A percentile compares a stretch with the other conserved stretches of the same genome.
These are phyloP conservation scores for Teleogryllus oceanicus DNA, from an alignment of 2,888 invertebrate genomes.

Conservation along the genomic window DNA sequence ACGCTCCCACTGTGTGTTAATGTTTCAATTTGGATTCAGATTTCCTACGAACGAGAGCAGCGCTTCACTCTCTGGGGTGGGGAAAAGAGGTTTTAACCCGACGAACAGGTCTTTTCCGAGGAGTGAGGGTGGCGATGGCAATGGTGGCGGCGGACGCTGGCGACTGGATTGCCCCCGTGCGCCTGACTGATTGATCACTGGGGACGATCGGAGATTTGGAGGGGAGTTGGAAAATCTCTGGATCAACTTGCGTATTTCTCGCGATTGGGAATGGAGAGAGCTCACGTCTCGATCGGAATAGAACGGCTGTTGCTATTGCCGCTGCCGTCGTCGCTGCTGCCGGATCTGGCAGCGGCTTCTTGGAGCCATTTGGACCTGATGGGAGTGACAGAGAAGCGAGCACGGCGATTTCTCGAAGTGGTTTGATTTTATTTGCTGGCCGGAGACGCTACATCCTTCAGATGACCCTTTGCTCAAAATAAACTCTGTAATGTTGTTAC, in stretches of 20 bases:
- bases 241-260: neutral
- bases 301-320: no score
- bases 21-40: conserved; percentile 18
- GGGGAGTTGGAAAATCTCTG: neutral
- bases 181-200: conserved; percentile 3
- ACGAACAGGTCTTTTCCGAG: neutral
- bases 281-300: neutral
- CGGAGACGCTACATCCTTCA: no score
- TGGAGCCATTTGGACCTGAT: no score
- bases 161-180: neutral
- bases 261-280: neutral
- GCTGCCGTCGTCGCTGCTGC: no score
- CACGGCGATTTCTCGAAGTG: no score
- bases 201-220: neutral
- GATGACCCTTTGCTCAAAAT: no score
- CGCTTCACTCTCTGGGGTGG: neutral
- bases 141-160: neutral
- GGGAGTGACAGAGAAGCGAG: no score
- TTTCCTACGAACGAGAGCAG: neutral
- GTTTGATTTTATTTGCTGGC: no score
- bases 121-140: neutral
- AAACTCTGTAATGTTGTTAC: no score
- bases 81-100: no score
- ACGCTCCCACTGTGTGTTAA: neutral
- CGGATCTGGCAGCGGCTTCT: no score